Percentiles rank a stretch among this genome's conserved stretches.
phyloP scores from a whole-genome alignment of 2,888 invertebrate species.

The Gortyna flavago region DNA sequence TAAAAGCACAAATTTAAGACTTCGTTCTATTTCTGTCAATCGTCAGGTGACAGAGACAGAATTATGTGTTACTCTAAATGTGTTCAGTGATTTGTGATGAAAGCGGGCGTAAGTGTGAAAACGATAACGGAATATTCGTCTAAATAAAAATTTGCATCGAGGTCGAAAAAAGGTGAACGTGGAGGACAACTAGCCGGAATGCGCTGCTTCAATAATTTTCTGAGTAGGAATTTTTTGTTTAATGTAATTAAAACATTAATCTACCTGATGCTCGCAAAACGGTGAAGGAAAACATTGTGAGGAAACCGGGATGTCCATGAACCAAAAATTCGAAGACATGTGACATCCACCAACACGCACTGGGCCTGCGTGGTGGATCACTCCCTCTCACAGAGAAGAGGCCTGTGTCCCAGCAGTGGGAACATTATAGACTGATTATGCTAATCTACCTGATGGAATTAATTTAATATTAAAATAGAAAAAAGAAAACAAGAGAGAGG shows the following conservation, averaged over 20 bases:
- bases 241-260: background rate
- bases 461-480: background rate
- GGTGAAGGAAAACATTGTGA: too few species aligned
- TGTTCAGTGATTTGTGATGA: background rate
- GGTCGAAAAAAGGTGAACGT: background rate
- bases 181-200: background rate
- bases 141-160: background rate
- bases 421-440: too few species aligned
- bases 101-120: background rate
- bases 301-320: too few species aligned
- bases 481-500: background rate
- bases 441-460: background rate
- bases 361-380: too few species aligned
- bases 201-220: conserved; percentile 8
- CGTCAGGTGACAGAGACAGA: background rate
- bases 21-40: background rate
- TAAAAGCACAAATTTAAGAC: background rate
- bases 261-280: background rate
- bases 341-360: too few species aligned
- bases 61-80: background rate
- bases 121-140: background rate
- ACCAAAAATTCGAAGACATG: too few species aligned
- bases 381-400: too few species aligned
- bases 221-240: background rate
- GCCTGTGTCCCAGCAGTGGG: too few species aligned